Conservation (phyloP, 64 coral and sea anemone species). For the Orbicella faveolata region DNA sequence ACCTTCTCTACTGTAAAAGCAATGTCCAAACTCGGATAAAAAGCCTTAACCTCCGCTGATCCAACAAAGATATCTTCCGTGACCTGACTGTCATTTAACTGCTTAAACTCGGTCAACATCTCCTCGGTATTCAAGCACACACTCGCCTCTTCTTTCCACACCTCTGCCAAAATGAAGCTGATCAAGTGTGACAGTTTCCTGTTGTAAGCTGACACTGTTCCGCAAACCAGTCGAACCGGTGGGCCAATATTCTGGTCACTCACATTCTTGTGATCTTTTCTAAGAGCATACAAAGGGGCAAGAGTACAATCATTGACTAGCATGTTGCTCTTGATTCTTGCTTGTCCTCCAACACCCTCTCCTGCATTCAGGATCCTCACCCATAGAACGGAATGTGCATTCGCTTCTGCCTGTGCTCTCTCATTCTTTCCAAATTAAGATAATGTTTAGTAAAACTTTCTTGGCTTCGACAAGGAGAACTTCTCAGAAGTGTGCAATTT, state of each 20-base stretch:
- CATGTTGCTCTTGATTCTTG: constrained; percentile 22
- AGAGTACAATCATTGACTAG: neutral
- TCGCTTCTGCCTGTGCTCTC: neutral
- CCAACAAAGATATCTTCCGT: constrained; percentile 1
- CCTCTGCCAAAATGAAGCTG: neutral
- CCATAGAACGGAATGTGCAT: constrained; percentile 27
- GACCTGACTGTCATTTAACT: neutral
- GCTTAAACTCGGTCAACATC: neutral
- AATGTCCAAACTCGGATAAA: constrained; percentile 61
- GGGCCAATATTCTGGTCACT: neutral
- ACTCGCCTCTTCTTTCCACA: constrained; percentile 14
- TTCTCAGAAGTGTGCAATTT: too few relatives aligned
- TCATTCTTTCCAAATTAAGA: too few relatives aligned
- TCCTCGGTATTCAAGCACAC: constrained; percentile 50
- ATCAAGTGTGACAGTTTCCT: constrained; percentile 24
- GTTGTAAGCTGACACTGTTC: constrained; percentile 6
- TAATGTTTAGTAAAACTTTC: too few relatives aligned
- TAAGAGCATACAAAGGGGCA: constrained; percentile 3
- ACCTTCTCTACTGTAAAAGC: constrained; percentile 26
- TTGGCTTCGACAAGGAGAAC: too few relatives aligned
- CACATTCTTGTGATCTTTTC: neutral
- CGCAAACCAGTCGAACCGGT: constrained; percentile 9
- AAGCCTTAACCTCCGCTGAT: constrained; percentile 50
- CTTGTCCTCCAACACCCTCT: neutral
- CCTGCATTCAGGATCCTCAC: neutral